Base-by-base conservation (phyloP, 1,140 invertebrate genomes). In the Ptiloglossa arizonensis region DNA sequence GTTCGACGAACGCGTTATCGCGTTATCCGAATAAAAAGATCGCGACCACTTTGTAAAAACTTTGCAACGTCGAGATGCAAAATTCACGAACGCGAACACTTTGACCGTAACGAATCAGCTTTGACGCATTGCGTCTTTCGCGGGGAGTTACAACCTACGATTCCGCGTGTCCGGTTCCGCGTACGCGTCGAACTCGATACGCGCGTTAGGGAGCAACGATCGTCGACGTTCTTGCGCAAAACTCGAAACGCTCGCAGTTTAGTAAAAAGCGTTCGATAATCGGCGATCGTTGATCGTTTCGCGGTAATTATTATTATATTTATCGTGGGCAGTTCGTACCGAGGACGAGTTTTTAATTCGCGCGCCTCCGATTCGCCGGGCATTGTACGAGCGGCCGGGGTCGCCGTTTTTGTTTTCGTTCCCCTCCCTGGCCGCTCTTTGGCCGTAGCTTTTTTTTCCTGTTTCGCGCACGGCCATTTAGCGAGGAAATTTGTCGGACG, bases 401-500 rank as follows among this genome's bases (percentile, higher is more conserved):
- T 62, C 11, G 71, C 5, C n/a, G 44, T 52, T 67, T 80, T 69
- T 74, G 64, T 57, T 59, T 68, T 59, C 48, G 48, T 56, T 52
- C 24, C 71, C 35, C 38, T 27, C n/a, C 22, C 24, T 17, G 0
- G 27, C n/a, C 59, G 4, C 41, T 35, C 59, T 62, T 44, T 41
- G 15, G 2, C 19, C 35, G 35, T 56, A 27, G 38, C 52, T 44
- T 69, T 24, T 38, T 41, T 68, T 35, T 50, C 22, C 48, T 29
- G 46, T 48, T 59, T 48, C 56, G 19, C 48, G 77, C 56, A 67
- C 62, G 62, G 62, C 81, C 82, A 83, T 85, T 85, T 85, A 85
- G 72, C 82, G 82, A 72, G 82, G 72, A 80, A 85, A 85, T 85
- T 85, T 85, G 82, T 85, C 82, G 82, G 82, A 85, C 68, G 78